A percentile compares a stretch with the other conserved stretches of the same genome.
Evolutionary conservation across 2,113 vertebrate genomes (phyloP).

Genomic region (Zosterops pallidus): DNA sequence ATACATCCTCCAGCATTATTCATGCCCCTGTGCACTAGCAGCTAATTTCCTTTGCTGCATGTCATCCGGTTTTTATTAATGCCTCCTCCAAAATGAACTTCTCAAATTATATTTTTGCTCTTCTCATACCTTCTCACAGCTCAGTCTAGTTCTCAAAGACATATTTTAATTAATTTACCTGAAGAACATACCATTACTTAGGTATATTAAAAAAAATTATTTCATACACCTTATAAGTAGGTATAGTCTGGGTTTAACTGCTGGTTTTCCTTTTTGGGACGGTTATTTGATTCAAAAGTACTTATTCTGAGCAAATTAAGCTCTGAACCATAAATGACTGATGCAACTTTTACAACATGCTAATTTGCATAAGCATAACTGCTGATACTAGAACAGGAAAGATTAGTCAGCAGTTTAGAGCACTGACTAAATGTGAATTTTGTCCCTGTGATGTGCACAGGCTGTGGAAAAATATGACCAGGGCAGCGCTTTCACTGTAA

Average conservation of each 20-base stretch:
- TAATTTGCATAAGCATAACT: neutral
- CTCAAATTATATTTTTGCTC: neutral
- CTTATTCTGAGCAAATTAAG: neutral
- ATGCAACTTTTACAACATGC: neutral
- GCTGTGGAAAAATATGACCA: neutral
- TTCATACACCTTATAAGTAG: neutral
- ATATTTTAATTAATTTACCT: neutral
- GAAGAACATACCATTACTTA: neutral
- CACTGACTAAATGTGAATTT: neutral
- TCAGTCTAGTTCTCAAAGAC: neutral
- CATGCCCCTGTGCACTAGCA: neutral
- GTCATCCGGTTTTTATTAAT: constrained; percentile 20
- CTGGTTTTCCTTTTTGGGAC: neutral
- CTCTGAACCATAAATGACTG: neutral
- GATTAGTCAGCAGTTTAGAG: neutral
- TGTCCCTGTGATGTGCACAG: neutral
- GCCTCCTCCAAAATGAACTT: neutral
- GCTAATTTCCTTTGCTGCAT: constrained; percentile 37
- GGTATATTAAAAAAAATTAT: neutral
- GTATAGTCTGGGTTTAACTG: neutral
- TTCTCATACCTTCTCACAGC: neutral
- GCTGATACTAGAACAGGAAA: neutral
- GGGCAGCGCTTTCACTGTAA: neutral
- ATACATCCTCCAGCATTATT: constrained; percentile 52
- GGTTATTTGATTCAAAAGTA: neutral